Percentiles rank a stretch among this genome's conserved stretches.
Conservation (phyloP, 2,113 vertebrate genomes). For the Hyla sarda region DNA sequence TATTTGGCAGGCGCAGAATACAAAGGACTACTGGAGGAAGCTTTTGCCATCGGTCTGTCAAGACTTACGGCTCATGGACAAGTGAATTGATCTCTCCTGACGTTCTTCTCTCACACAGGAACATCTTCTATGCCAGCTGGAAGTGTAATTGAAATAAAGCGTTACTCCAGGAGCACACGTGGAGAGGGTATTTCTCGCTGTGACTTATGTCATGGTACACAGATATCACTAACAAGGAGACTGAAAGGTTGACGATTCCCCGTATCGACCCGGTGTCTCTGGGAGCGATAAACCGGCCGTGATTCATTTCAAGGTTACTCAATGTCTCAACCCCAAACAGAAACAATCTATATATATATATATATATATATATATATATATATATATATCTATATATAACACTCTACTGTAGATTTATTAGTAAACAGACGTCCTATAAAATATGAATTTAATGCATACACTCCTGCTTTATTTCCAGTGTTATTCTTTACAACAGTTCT, state of each 20-base stretch:
- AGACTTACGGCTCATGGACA: not conserved
- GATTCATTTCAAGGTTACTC: not conserved
- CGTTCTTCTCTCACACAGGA: constrained; percentile 38
- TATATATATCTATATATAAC: not conserved
- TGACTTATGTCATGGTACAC: not conserved
- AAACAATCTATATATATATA: too few species aligned
- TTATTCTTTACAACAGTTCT: too few species aligned
- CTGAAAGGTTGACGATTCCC: constrained; percentile 19
- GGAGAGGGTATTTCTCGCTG: constrained; percentile 9
- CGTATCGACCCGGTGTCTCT: not conserved
- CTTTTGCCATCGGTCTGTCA: not conserved
- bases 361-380: too few species aligned
- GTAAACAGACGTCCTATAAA: too few species aligned
- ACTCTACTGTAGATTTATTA: not conserved
- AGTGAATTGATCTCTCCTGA: constrained; percentile 1
- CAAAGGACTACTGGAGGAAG: not conserved
- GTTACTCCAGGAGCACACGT: constrained; percentile 26
- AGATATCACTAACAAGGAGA: constrained; percentile 15
- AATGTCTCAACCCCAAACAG: not conserved
- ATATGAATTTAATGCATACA: too few species aligned
- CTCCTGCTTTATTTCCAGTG: too few species aligned
- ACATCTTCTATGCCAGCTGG: constrained; percentile 50
- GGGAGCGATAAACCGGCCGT: not conserved
- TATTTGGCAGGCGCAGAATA: not conserved
- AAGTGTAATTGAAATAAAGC: constrained; percentile 22